These are phyloP conservation scores for Macrophya annulata DNA, from an alignment of 2,888 invertebrate species.

Conservation along the genomic window DNA sequence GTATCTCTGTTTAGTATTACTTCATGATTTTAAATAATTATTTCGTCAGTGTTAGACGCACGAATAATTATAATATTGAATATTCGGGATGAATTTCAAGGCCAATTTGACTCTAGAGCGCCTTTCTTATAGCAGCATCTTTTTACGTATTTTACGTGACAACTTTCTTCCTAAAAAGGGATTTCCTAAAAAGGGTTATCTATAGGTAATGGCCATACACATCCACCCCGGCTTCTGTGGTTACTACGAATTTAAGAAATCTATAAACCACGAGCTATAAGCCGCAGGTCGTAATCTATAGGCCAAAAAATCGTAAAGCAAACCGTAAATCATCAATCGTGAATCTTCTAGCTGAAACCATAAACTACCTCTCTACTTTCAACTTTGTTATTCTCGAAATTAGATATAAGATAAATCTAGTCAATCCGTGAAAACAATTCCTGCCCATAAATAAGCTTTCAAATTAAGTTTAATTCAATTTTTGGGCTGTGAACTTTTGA, in stretches of 20 bases:
- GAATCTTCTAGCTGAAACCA: not conserved
- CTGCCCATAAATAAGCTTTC: not conserved
- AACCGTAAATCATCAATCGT: conserved; percentile 7
- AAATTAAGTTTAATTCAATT: not conserved
- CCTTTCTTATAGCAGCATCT: not conserved
- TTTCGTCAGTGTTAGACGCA: not conserved
- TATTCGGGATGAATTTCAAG: not conserved
- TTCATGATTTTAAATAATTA: not conserved
- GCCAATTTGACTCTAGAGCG: not conserved
- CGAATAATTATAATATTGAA: not conserved
- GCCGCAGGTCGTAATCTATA: conserved; percentile 18
- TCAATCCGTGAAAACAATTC: not conserved
- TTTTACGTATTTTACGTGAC: conserved; percentile 18
- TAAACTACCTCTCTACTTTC: not conserved
- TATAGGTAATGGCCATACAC: conserved; percentile 1
- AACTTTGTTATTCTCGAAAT: not conserved
- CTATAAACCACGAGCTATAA: conserved; percentile 7
- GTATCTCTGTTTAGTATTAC: not conserved
- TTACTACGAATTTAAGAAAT: not conserved
- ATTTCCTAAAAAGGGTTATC: conserved; percentile 19
- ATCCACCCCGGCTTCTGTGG: not conserved
- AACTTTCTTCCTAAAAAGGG: not conserved
- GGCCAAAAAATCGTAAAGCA: conserved; percentile 10
- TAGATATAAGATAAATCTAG: not conserved
- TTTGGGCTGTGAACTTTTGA: not conserved